Base-by-base conservation (phyloP, 2,113 vertebrate genomes). In the Gymnorhina tibicen region DNA sequence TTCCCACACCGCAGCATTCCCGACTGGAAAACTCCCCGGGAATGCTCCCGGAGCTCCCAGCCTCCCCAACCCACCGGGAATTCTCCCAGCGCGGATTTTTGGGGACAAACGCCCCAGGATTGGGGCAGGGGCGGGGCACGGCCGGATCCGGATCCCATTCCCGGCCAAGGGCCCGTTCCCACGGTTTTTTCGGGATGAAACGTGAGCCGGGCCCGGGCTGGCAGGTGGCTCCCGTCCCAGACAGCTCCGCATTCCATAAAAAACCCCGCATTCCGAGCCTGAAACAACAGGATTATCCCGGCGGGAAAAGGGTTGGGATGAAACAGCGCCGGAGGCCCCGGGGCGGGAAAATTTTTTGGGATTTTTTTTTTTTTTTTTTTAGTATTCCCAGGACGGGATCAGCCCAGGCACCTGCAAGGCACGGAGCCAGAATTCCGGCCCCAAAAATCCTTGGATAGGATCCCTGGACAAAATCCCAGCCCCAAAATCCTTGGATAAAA, bases 201-300 rank as follows among this genome's bases (percentile, higher is more conserved):
- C 0, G 4, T 15, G 49, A 96, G 70, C 92, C 0, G 0, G 42
- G 60, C 77, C 0, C 0, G 24, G 23, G 91, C 28, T 68, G 44
- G 52, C 92, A 94, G 92, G 39, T 91, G 95, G 90, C 46, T 68
- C 41, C 84, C 41, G 52, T 94, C 85, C 49, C 33, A 78, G 78
- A 23, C 85, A 79, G 90, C 72, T 80, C 64, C 2, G 3, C 32
- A 13, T 62, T 59, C 87, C 52, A 3, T 35, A 3, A 56, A 81
- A 81, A 96, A 60, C 32, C 16, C n/a, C 67, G 39, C 92, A 96
- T 97, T 94, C 96, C 95, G 76, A 42, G 62, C 49, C 64, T 93
- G 92, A 87, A 93, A 91, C 32, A 93, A 95, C 94, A 87, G 59
- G 16, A 68, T 90, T 91, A 89, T 78, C 74, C 74, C 4, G 0